Percentiles rank a stretch among this genome's conserved stretches.
Conservation (phyloP, 2,113 vertebrate species). For the Orientallactaga bullata region DNA sequence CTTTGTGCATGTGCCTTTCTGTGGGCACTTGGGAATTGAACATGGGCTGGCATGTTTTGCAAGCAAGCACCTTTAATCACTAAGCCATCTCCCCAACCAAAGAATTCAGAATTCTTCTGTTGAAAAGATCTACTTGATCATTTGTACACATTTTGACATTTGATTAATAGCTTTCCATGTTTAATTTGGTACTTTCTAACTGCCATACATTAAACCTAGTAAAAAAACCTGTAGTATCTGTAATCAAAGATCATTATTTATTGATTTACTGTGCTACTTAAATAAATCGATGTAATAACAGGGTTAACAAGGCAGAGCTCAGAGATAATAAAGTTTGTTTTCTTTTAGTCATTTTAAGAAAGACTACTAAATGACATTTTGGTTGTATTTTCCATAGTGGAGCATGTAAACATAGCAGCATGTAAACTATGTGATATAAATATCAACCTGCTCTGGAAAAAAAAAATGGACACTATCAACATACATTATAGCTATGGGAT, state of each 20-base stretch:
- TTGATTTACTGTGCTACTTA: background rate
- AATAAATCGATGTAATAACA: background rate
- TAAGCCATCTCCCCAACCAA: no score
- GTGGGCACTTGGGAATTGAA: no score
- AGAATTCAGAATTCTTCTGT: background rate
- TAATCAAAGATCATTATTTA: background rate
- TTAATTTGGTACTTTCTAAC: constrained; percentile 32
- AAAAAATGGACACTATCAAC: constrained; percentile 20
- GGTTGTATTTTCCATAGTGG: constrained; percentile 10
- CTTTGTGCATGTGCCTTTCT: no score
- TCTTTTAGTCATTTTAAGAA: no score
- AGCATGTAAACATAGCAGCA: background rate
- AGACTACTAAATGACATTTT: background rate
- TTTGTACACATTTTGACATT: constrained; percentile 24
- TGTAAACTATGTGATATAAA: constrained; percentile 36
- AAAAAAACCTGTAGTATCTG: background rate
- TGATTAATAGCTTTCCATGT: constrained; percentile 33
- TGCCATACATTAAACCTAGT: constrained; percentile 20
- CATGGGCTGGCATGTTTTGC: no score
- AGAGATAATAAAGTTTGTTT: background rate
- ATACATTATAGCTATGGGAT: constrained; percentile 49
- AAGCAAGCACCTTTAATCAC: no score
- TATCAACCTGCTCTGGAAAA: constrained; percentile 41
- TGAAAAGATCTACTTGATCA: background rate
- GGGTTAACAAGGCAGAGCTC: background rate